phyloP scores from a whole-genome alignment of 2,888 invertebrate species.

The Hermodice carunculata region DNA sequence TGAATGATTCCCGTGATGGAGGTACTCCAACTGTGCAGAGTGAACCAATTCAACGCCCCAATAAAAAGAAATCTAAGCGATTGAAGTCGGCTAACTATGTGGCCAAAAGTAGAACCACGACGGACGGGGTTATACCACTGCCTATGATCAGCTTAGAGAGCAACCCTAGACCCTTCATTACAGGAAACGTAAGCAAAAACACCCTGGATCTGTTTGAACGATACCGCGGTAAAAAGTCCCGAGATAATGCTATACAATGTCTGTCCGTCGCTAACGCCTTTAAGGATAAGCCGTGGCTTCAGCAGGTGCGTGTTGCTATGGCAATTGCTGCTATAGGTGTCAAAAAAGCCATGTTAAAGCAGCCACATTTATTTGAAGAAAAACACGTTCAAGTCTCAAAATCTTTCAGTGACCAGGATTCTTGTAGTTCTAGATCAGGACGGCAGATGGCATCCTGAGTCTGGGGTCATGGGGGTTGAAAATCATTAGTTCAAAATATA shows the following conservation, averaged over 20 bases:
- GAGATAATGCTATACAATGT: conserved; percentile 66
- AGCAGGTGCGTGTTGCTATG: conserved; percentile 65
- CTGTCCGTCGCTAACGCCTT: conserved; percentile 65
- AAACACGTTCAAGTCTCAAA: too few relatives aligned
- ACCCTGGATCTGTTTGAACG: conserved; percentile 55
- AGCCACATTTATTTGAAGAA: conserved; percentile 32
- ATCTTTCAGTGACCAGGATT: too few relatives aligned
- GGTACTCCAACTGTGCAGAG: too few relatives aligned
- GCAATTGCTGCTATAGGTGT: conserved; percentile 58
- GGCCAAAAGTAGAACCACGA: conserved; percentile 45
- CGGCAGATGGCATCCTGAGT: too few relatives aligned
- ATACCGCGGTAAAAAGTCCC: conserved; percentile 58
- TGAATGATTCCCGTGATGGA: too few relatives aligned
- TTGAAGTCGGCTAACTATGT: conserved; percentile 11
- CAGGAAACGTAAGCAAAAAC: background rate
- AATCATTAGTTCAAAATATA: too few relatives aligned
- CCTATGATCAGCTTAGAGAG: conserved; percentile 57
- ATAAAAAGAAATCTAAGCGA: conserved; percentile 1
- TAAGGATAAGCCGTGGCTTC: conserved; percentile 67
- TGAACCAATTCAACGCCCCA: too few relatives aligned
- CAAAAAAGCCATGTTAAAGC: conserved; percentile 35
- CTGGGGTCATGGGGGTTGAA: too few relatives aligned
- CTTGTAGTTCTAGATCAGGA: too few relatives aligned
- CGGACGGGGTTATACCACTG: conserved; percentile 57
- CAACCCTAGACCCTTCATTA: conserved; percentile 57